Evolutionary conservation across 2,797 vertebrate species (phyloP).

Genomic region (Sebastes kiyomatsui): DNA sequence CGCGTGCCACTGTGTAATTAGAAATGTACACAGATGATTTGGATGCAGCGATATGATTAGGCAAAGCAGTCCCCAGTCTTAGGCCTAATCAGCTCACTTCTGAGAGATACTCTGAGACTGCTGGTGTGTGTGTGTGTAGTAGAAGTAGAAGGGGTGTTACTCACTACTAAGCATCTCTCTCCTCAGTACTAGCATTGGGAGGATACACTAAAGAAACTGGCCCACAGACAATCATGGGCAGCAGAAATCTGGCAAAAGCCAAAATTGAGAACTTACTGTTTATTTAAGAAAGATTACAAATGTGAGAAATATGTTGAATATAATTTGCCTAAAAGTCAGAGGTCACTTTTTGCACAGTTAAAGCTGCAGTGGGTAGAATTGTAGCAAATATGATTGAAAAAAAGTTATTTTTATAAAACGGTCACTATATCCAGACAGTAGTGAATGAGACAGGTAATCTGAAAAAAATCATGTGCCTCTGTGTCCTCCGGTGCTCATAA

Average conservation of each 20-base stretch:
- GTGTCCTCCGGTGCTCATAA: no score
- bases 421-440: no score
- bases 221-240: conserved; percentile 1
- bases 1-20: conserved; percentile 84
- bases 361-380: no score
- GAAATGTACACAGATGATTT: conserved; percentile 89
- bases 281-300: no score
- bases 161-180: conserved; percentile 22
- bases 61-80: conserved; percentile 82
- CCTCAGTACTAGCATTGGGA: conserved; percentile 23
- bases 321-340: no score
- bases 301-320: no score
- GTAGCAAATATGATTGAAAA: accelerated
- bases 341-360: no score
- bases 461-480: no score
- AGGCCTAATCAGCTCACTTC: conserved; percentile 87
- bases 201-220: conserved; percentile 13
- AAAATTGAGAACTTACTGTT: no score
- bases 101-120: conserved; percentile 78
- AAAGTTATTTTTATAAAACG: no score
- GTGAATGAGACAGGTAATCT: no score
- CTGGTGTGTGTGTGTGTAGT: conserved; percentile 17
- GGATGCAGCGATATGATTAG: conserved; percentile 86
- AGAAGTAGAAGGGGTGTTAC: conserved; percentile 28
- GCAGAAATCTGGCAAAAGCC: no score